Conservation (phyloP, 2,113 vertebrate genomes). For the Cryptomyrus ogoouensis region DNA sequence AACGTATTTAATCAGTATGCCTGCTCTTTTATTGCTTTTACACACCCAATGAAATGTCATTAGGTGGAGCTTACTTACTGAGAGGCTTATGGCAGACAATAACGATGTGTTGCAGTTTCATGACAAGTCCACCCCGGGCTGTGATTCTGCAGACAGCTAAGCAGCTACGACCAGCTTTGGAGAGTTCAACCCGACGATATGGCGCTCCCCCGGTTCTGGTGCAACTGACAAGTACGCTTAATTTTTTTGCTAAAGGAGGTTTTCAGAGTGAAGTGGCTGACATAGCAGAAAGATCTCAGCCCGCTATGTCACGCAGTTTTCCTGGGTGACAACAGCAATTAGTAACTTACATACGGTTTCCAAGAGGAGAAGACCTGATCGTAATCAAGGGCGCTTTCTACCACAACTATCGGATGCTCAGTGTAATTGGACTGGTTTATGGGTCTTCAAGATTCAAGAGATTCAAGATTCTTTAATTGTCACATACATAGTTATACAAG, state of each 20-base stretch:
- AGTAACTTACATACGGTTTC: not conserved
- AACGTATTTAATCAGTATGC: too few species aligned
- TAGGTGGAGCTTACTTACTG: too few species aligned
- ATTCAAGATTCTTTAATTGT: too few species aligned
- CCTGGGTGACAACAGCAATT: not conserved
- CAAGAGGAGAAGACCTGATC: not conserved
- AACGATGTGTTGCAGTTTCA: too few species aligned
- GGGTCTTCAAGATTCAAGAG: not conserved
- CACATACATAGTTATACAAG: too few species aligned
- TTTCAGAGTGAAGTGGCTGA: not conserved
- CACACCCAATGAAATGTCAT: too few species aligned
- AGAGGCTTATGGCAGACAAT: too few species aligned
- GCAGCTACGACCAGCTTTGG: too few species aligned
- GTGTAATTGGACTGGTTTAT: not conserved
- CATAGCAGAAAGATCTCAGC: not conserved
- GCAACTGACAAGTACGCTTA: not conserved
- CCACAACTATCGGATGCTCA: not conserved
- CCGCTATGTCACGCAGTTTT: not conserved
- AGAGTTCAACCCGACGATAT: not conserved
- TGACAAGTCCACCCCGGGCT: too few species aligned
- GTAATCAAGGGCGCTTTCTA: not conserved
- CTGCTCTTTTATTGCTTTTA: not conserved
- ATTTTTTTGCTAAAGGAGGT: not conserved
- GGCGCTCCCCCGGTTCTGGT: not conserved
- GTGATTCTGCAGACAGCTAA: too few species aligned